Evolutionary conservation across 2,888 invertebrate genomes (phyloP), one percentile per base, ranked within the genome.

Genomic region (Tiliacea aurago): DNA sequence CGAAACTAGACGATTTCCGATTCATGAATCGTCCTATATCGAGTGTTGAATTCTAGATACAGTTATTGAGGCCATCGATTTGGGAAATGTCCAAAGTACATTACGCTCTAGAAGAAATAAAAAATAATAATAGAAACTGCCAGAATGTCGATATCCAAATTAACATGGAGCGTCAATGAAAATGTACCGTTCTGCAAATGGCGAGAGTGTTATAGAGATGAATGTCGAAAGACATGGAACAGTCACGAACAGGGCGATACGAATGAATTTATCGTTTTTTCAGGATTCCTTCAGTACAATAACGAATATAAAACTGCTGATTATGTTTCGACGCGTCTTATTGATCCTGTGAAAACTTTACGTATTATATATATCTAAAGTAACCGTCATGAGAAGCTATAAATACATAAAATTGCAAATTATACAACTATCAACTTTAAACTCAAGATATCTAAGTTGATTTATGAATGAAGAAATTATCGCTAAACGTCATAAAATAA

Each of bases 261-360:
- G 85, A 87, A 88, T 84, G 85, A 82, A 89, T 90, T 87, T 84
- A 90, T 91, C 82, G 86, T 89, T 91, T 91, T 78, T 59, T 62
- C 58, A 76, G 72, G 68, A 72, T 70, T 74, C 74, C 7, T 45
- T 49, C 33, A 47, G 7, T n/a, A 43, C 53, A 72, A 59, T 53
- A 33, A 33, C 15, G 43, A 0, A 49, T 9, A 53, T n/a, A 41
- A 80, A 72, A 64, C 63, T 64, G 20, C 3, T 61, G 11, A 47
- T 43, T 20, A 10, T 49, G 2, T 43, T 55, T 47, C 1, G 33
- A 18, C 13, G 9, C 23, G 15, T 41, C 10, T 47, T 18, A 47
- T 47, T n/a, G 9, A 49, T 41, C n/a, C 15, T 5, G 18, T 64
- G 0, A 49, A 33, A 33, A 33, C 5, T 47, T 20, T 3, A 18